These are phyloP conservation scores for Notodonta dromedarius DNA, from an alignment of 2,888 invertebrate genomes.

Conservation along the genomic window DNA sequence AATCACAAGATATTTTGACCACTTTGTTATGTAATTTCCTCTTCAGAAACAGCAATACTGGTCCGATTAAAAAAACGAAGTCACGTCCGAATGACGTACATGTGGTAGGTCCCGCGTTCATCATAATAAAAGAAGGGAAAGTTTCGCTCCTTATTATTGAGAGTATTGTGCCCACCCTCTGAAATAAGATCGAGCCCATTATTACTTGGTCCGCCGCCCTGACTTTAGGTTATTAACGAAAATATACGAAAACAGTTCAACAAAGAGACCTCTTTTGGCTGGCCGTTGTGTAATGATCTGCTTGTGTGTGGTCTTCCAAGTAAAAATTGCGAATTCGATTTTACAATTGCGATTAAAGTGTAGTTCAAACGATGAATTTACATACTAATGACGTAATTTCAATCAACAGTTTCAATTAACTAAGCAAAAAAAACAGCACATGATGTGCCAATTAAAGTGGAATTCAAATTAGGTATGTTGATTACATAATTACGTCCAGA, in stretches of 20 bases:
- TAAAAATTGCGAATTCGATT: slow-evolving; percentile 53
- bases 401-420: slow-evolving; percentile 48
- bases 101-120: slow-evolving; percentile 49
- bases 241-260: slow-evolving; percentile 44
- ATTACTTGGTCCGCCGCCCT: slow-evolving; percentile 43
- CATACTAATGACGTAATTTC: slow-evolving; percentile 61
- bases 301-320: slow-evolving; percentile 69
- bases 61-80: slow-evolving; percentile 27
- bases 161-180: slow-evolving; percentile 59
- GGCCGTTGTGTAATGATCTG: slow-evolving; percentile 57
- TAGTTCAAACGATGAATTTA: slow-evolving; percentile 49
- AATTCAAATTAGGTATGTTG: slow-evolving; percentile 56
- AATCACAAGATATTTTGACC: slow-evolving; percentile 25
- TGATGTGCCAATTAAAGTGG: slow-evolving; percentile 56
- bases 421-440: slow-evolving; percentile 51
- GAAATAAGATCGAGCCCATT: slow-evolving; percentile 53
- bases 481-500: slow-evolving; percentile 52
- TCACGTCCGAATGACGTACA: slow-evolving; percentile 25
- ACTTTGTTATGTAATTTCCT: slow-evolving; percentile 30
- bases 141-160: slow-evolving; percentile 55
- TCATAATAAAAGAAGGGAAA: slow-evolving; percentile 55
- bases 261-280: slow-evolving; percentile 46
- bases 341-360: slow-evolving; percentile 52
- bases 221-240: slow-evolving; percentile 40
- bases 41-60: slow-evolving; percentile 17